phyloP scores from a whole-genome alignment of 2,113 vertebrate genomes.

The Chaetops frenatus region DNA sequence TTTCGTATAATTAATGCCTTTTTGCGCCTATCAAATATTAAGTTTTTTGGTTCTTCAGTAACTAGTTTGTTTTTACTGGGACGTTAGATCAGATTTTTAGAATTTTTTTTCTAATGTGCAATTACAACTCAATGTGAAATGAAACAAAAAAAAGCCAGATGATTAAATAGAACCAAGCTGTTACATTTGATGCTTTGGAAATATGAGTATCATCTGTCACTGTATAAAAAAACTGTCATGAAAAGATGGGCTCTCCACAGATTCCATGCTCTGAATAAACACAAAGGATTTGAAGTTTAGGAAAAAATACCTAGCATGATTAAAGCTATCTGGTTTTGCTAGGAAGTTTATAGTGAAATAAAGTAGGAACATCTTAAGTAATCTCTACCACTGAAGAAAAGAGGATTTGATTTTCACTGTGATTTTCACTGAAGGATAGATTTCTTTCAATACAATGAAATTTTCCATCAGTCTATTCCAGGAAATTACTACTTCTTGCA shows the following conservation, averaged over 20 bases:
- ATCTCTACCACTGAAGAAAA: neutral
- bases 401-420: neutral
- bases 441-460: neutral
- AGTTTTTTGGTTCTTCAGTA: neutral
- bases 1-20: neutral
- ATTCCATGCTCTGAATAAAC: neutral
- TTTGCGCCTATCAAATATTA: neutral
- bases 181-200: neutral
- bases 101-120: neutral
- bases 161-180: conserved; percentile 15
- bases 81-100: neutral
- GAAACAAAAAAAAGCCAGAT: neutral
- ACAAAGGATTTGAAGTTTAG: neutral
- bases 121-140: neutral
- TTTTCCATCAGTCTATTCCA: neutral
- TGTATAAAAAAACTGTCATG: neutral
- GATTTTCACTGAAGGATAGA: neutral
- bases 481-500: neutral
- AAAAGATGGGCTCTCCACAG: neutral
- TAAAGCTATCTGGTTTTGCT: neutral
- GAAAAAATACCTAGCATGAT: neutral
- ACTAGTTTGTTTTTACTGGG: neutral
- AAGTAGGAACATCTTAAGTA: neutral
- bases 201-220: conserved; percentile 34
- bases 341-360: neutral